phyloP scores from a whole-genome alignment of 2,797 vertebrate species.

The Sebastolobus alascanus region DNA sequence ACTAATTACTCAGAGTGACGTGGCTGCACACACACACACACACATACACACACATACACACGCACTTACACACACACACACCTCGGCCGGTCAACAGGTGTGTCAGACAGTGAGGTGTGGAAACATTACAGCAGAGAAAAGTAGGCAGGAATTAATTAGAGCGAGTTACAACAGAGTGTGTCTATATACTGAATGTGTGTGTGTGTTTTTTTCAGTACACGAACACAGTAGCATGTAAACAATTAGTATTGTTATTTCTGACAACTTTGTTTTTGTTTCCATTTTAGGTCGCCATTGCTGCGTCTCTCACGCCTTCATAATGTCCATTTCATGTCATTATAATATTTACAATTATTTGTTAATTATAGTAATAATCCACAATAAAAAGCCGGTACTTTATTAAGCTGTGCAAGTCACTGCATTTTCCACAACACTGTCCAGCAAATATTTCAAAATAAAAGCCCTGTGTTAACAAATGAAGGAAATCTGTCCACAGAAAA shows the following conservation, averaged over 20 bases:
- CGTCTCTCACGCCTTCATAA: no score
- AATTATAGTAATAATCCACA: no score
- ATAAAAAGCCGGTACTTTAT: no score
- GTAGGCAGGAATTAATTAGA: constrained; percentile 54
- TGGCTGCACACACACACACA: constrained; percentile 32
- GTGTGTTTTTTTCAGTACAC: not conserved
- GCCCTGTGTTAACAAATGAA: no score
- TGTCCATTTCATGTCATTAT: no score
- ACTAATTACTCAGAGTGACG: constrained; percentile 79
- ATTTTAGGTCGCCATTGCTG: no score
- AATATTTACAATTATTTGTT: no score
- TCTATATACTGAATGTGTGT: constrained; percentile 9
- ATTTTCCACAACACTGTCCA: no score
- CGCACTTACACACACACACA: constrained; percentile 1
- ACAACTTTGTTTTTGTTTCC: no score
- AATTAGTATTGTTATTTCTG: not conserved
- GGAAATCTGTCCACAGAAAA: no score
- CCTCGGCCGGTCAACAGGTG: constrained; percentile 61
- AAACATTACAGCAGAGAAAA: constrained; percentile 52
- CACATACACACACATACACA: constrained; percentile 22
- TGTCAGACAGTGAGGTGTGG: constrained; percentile 23
- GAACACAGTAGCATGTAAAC: not conserved
- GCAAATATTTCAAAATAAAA: no score
- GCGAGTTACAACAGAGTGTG: not conserved
- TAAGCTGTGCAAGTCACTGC: no score